Base-by-base conservation (phyloP, 2,888 invertebrate species). In the Periphyllus acericola region DNA sequence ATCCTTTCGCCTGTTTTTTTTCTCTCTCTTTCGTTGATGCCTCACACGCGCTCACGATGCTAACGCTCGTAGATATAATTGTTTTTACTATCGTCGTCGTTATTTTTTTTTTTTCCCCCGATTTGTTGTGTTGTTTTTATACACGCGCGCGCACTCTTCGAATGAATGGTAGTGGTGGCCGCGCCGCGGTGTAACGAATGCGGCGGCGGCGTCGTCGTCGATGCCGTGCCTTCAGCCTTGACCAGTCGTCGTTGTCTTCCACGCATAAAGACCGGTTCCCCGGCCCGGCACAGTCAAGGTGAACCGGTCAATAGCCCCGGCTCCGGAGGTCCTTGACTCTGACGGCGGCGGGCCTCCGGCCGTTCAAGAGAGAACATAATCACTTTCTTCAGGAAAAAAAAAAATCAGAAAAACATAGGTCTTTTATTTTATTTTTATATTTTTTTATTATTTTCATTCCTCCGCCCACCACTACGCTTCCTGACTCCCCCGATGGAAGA, bases 291-390 rank as follows among this genome's bases (percentile, higher is more conserved):
- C 86, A 81, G 87, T 87, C 87, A 87, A 87, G 87, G 87, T 87
- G 87, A 87, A 87, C 87, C 87, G 87, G 87, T 87, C 87, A 87
- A 87, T 87, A 87, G 87, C 87, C 87, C 87, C 87, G 80, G 84
- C 84, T 14, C 60, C 60, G 32, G 87, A 74, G 87, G 80, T 87
- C 87, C 81, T 87, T 87, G 87, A 87, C 87, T 87, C 78, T 74
- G 46, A 46, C 29, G 52, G 52, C 2, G 79, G 29, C 17, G 80
- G 29, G 29, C 21, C 60, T 60, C 60, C 60, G 60, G 60, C 66
- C 84, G 66, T 85, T 78, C 84, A 68, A 46, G 66, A 87, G 81
- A 72, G 87, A 81, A 87, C 32, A 72, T 86, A 81, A 87, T 81
- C 87, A 81, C 87, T 87, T 87, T 81, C 87, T 87, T 87, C 81